Evolutionary conservation across 2,797 vertebrate genomes (phyloP).

Genomic region (Remorina albescens): DNA sequence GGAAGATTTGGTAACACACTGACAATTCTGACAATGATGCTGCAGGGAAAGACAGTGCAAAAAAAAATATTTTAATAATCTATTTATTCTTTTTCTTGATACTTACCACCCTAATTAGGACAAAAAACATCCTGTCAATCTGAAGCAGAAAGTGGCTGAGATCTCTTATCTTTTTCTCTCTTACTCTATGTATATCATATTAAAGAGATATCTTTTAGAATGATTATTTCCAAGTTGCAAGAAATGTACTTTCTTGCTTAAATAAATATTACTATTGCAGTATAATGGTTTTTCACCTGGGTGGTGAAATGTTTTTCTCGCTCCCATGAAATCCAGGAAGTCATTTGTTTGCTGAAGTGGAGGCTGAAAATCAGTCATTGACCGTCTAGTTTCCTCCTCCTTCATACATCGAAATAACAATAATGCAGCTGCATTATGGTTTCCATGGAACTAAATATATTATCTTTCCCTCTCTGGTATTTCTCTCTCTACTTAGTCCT

Average conservation of each 20-base stretch:
- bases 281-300: neutral
- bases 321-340: neutral
- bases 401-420: neutral
- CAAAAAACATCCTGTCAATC: too few species aligned
- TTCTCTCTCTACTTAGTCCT: neutral
- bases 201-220: neutral
- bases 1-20: neutral
- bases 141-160: too few species aligned
- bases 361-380: slow-evolving; percentile 13
- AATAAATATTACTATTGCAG: too few species aligned
- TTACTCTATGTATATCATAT: too few species aligned
- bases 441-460: slow-evolving; percentile 2
- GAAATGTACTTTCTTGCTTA: neutral
- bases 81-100: neutral
- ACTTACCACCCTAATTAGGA: too few species aligned
- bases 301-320: slow-evolving; percentile 4
- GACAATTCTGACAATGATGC: neutral
- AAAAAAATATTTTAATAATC: neutral
- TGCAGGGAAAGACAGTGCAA: neutral
- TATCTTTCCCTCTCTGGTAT: too few species aligned
- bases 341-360: neutral
- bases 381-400: neutral
- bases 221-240: neutral
- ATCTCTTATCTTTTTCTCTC: too few species aligned
- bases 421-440: neutral